Base-by-base conservation (phyloP, 2,113 vertebrate genomes). In the Cettia cetti region DNA sequence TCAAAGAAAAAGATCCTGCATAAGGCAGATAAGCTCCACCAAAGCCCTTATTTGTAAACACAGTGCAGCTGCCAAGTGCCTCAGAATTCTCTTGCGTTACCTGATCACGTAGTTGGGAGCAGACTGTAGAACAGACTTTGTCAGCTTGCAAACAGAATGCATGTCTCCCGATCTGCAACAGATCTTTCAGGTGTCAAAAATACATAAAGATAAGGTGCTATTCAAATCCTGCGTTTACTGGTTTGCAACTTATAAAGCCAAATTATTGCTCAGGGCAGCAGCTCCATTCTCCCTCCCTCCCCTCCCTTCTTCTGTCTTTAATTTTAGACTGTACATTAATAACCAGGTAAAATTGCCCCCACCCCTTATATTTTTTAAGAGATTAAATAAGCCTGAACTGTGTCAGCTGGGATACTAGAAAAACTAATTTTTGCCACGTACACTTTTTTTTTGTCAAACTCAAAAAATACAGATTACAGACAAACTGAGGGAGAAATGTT, bases 11-110 rank as follows among this genome's bases (percentile, higher is more conserved):
- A 90, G 93, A 93, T 96, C 79, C 95, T 96, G 92, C 0, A 0
- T 83, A 95, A 86, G 40, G 82, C 79, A 96, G 95, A 97, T 96
- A 96, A 97, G 88, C 82, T 83, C 60, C 93, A 93, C 79, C 68
- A 90, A 88, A 82, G 76, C 79, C 95, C 90, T 92, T 96, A 94
- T 94, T 97, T 96, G 94, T 97, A 97, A 95, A 96, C 95, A 95
- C 0, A 22, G 88, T 86, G 71, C 79, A 88, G 85, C 92, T 96
- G 96, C 94, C 95, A 95, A 96, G 60, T 77, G 94, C 60, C 85
- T 89, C 76, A 56, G 76, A 49, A 93, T 88, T 86, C 71, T 93
- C 90, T 92, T 94, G 60, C 47, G 45, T 83, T 95, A 96, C 93
- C 96, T 94, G 90, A 90, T 97, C 96, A 96, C 90, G 93, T 96